These are phyloP conservation scores for Lepetodrilus schrolli DNA, from an alignment of 2,888 invertebrate genomes.

Conservation along the genomic window DNA sequence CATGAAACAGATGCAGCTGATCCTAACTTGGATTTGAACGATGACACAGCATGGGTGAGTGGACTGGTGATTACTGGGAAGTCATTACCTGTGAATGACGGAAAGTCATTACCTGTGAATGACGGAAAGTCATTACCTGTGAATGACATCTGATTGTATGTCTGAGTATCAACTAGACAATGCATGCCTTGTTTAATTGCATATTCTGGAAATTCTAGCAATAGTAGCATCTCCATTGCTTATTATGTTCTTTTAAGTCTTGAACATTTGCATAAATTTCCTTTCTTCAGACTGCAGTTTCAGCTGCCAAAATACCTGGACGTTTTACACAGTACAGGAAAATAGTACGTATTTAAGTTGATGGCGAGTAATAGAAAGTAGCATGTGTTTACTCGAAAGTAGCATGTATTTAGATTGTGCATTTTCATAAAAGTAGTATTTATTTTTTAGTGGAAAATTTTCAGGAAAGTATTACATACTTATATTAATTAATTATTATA, in stretches of 20 bases:
- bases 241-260: neutral
- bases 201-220: too few species aligned
- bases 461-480: too few species aligned
- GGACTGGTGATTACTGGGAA: neutral
- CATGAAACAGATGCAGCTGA: constrained; percentile 53
- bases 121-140: too few species aligned
- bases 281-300: constrained; percentile 52
- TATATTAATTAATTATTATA: too few species aligned
- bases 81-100: too few species aligned
- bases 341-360: constrained; percentile 55
- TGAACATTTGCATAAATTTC: neutral
- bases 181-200: too few species aligned
- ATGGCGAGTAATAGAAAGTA: neutral
- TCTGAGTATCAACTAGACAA: too few species aligned
- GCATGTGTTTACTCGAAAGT: neutral
- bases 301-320: constrained; percentile 55
- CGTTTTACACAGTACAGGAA: constrained; percentile 70
- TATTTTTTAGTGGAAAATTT: too few species aligned
- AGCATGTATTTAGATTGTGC: neutral
- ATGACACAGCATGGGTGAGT: constrained; percentile 70
- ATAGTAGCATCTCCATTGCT: too few species aligned
- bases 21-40: constrained; percentile 60
- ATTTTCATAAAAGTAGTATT: too few species aligned
- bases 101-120: too few species aligned
- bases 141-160: too few species aligned